These are phyloP conservation scores for Lagodon rhomboides DNA, from an alignment of 2,797 vertebrate genomes.

Conservation along the genomic window DNA sequence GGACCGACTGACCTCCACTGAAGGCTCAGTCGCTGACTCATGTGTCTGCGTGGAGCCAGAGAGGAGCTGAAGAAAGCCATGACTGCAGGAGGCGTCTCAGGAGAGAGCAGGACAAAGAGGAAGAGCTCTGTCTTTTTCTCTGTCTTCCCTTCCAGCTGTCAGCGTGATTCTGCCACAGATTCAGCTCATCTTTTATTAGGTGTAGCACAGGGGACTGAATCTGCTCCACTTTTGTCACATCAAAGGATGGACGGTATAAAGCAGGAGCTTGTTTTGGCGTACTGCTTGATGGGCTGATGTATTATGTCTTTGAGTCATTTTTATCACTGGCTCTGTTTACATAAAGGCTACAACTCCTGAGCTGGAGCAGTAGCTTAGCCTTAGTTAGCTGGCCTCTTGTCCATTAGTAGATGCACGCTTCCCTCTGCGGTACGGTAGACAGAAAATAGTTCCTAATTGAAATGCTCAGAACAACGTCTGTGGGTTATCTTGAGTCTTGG, in stretches of 20 bases:
- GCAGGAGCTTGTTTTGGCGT: not conserved
- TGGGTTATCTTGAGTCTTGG: no score
- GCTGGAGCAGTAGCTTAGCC: no score
- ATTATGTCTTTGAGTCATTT: constrained; percentile 26
- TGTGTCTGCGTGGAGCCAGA: constrained; percentile 63
- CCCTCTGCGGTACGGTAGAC: no score
- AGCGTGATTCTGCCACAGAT: constrained; percentile 56
- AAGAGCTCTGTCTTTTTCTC: constrained; percentile 29
- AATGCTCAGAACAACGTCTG: no score
- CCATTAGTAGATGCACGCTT: no score
- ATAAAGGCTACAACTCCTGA: not conserved
- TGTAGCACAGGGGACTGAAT: constrained; percentile 33
- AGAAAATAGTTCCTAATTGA: no score
- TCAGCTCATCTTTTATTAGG: constrained; percentile 62
- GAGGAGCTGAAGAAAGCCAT: constrained; percentile 55
- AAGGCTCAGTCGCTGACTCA: constrained; percentile 76
- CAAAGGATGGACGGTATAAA: constrained; percentile 36
- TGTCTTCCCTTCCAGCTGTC: constrained; percentile 43
- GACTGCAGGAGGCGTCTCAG: constrained; percentile 39
- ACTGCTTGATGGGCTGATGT: not conserved
- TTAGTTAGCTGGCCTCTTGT: no score
- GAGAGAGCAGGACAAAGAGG: constrained; percentile 25
- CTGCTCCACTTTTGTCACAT: constrained; percentile 52
- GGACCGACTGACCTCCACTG: constrained; percentile 62
- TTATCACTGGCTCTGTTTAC: constrained; percentile 5